Evolutionary conservation across 2,888 invertebrate genomes (phyloP).

Genomic region (Buathra laborator): DNA sequence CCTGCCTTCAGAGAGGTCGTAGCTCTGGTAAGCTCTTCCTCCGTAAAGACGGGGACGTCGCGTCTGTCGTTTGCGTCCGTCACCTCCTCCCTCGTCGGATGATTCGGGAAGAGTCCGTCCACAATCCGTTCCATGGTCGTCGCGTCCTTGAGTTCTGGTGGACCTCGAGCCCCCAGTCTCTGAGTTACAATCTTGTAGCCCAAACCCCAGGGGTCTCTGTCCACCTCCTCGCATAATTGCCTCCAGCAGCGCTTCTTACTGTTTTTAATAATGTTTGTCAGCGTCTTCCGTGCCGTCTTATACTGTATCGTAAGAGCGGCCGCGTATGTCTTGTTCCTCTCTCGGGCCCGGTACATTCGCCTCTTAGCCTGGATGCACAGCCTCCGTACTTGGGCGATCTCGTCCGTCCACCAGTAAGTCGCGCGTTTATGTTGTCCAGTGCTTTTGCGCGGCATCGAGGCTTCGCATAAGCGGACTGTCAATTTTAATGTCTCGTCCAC

Average conservation of each 20-base stretch:
- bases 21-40: constrained; percentile 46
- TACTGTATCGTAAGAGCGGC: constrained; percentile 10
- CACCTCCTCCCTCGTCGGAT: constrained; percentile 28
- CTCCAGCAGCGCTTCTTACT: constrained; percentile 70
- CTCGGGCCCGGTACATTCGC: constrained; percentile 39
- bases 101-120: constrained; percentile 54
- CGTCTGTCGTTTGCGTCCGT: background rate
- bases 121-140: constrained; percentile 30
- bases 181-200: constrained; percentile 70
- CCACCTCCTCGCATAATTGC: constrained; percentile 68
- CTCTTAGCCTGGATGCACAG: constrained; percentile 45
- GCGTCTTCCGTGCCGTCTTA: constrained; percentile 40
- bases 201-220: constrained; percentile 68
- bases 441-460: constrained; percentile 34
- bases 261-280: constrained; percentile 34
- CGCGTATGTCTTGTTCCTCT: background rate
- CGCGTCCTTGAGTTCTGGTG: constrained; percentile 44
- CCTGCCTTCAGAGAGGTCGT: background rate
- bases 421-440: constrained; percentile 22
- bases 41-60: constrained; percentile 23
- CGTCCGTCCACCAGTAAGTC: constrained; percentile 70
- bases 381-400: constrained; percentile 66
- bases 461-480: constrained; percentile 27
- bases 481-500: constrained; percentile 5
- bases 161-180: constrained; percentile 27